These are phyloP conservation scores for Volucella inanis DNA, from an alignment of 2,888 invertebrate genomes.

Conservation along the genomic window DNA sequence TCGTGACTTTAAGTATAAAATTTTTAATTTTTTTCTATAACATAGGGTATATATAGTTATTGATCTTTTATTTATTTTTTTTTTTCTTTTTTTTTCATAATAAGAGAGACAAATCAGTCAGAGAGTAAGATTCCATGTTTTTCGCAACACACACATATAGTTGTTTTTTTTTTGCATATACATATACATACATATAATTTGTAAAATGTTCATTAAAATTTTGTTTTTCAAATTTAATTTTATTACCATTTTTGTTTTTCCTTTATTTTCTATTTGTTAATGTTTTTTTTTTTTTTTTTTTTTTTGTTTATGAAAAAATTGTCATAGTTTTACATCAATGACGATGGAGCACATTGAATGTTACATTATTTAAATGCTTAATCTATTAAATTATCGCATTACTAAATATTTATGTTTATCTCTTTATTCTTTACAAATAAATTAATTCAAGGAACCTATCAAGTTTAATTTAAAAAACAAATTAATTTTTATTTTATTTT, in stretches of 20 bases:
- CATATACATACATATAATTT: constrained; percentile 4
- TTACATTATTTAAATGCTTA: constrained; percentile 54
- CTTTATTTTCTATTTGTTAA: constrained; percentile 31
- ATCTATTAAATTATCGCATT: constrained; percentile 60
- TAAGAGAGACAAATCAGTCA: constrained; percentile 70
- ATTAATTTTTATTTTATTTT: not conserved
- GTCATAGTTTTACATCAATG: constrained; percentile 73
- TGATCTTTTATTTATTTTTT: no score
- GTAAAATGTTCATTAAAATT: constrained; percentile 31
- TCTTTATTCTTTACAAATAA: not conserved
- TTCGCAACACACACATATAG: constrained; percentile 30
- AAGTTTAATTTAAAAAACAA: constrained; percentile 12
- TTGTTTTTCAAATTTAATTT: constrained; percentile 33
- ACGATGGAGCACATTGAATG: constrained; percentile 73
- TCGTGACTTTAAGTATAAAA: constrained; percentile 50
- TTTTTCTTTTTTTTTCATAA: constrained; percentile 32
- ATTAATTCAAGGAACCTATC: constrained; percentile 59
- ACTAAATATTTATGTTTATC: constrained; percentile 20
- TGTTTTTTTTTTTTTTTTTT: constrained; percentile 39
- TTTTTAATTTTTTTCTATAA: constrained; percentile 18
- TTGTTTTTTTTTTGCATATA: constrained; percentile 3
- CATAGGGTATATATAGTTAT: constrained; percentile 28
- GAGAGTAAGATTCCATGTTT: constrained; percentile 31
- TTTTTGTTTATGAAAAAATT: constrained; percentile 40
- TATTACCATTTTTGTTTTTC: constrained; percentile 20